Evolutionary conservation across 2,113 vertebrate species (phyloP), one percentile per base, ranked within the genome.

Genomic region (Saguinus imperator): DNA sequence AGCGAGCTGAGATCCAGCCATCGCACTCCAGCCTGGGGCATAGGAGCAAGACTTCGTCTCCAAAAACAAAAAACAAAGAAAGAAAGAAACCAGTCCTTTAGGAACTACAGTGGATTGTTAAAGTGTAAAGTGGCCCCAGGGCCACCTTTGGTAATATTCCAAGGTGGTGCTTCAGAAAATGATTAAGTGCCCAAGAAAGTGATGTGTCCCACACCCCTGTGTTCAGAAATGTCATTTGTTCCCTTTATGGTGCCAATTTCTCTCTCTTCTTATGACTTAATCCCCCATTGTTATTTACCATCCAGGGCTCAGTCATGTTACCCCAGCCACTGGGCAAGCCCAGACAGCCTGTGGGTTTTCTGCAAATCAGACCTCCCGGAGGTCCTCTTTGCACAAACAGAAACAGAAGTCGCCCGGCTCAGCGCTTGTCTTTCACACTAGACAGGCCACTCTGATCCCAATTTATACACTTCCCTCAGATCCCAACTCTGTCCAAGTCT

Each of bases 291-390:
- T 43, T 90, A 77, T n/a, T 91, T 72, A 82, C 75, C 43, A 10
- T n/a, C 20, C 52, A 27, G 61, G 20, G 58, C 80, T 93, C 48
- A 16, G 52, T 83, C 87, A 48, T 37, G 3, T 52, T 40, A 76
- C 72, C 52, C 91, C 17, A 87, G 45, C 50, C 45, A n/a, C 45
- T 3, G 48, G 94, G 77, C 95, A 96, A 82, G 85, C 76, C 82
- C 76, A 91, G 87, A 76, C 96, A 95, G 57, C 43, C 77, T 94
- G 88, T 35, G 88, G 89, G 64, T 94, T 80, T 66, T 92, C 77
- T 55, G 92, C 48, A 90, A 92, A 61, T 40, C 61, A 43, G 57
- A 89, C 45, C 25, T 89, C 40, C 57, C 55, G 0, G 8, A 37
- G 13, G 13, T 57, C 57, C 50, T 87, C 50, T 94, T 50, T 94